Conservation (phyloP, 2,797 vertebrate species). For the Helarctos malayanus region DNA sequence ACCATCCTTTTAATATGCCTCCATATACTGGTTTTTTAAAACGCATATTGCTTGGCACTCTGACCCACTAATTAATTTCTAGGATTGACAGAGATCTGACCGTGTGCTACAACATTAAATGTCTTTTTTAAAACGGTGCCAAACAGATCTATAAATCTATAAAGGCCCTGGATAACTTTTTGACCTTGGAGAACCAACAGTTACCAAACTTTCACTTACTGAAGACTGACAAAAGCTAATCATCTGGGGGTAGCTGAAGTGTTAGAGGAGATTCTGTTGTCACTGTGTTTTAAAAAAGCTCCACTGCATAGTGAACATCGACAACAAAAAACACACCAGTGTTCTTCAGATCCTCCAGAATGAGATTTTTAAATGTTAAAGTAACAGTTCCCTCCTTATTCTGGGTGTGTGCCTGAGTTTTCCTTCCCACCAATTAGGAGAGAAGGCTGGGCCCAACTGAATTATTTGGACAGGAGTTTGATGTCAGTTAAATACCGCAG, state of each 20-base stretch:
- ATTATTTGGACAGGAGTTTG: slow-evolving; percentile 67
- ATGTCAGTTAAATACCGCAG: slow-evolving; percentile 75
- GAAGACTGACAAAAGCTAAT: slow-evolving; percentile 35
- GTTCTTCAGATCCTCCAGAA: slow-evolving; percentile 49
- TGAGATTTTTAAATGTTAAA: slow-evolving; percentile 59
- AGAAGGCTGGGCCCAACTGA: slow-evolving; percentile 52
- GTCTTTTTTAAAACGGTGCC: slow-evolving; percentile 30
- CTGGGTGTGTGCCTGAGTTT: slow-evolving; percentile 64
- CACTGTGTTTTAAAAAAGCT: slow-evolving; percentile 49
- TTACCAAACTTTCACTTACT: slow-evolving; percentile 36
- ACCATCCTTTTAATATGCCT: not conserved
- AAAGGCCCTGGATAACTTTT: not conserved
- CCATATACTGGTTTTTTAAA: not conserved
- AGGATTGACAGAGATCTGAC: not conserved
- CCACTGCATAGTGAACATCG: not conserved
- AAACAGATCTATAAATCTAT: not conserved
- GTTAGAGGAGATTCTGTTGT: slow-evolving; percentile 38
- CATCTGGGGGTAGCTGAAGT: not conserved
- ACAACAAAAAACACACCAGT: not conserved
- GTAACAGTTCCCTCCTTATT: slow-evolving; percentile 74
- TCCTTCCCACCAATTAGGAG: slow-evolving; percentile 75
- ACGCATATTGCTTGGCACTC: not conserved
- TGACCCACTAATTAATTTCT: slow-evolving; percentile 15
- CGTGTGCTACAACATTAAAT: slow-evolving; percentile 24
- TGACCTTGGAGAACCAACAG: slow-evolving; percentile 44